Conservation (phyloP, 2,113 vertebrate genomes). For the Chionodraco myersi region DNA sequence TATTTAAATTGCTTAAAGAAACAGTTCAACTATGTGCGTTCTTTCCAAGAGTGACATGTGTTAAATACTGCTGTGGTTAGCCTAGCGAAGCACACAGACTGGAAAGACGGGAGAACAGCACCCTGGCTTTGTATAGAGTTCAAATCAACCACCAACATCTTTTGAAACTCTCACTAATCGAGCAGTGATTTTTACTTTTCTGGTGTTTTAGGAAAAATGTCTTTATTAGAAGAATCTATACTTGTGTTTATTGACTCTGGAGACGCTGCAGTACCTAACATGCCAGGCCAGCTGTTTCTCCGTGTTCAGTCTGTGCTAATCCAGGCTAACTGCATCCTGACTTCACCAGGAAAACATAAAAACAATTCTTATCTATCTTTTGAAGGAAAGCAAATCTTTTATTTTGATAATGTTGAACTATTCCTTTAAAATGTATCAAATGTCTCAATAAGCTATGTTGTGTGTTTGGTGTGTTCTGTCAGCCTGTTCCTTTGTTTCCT, state of each 20-base stretch:
- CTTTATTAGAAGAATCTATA: background rate
- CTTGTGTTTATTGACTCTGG: background rate
- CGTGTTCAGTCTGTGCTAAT: background rate
- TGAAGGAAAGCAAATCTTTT: background rate
- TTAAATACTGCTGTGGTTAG: background rate
- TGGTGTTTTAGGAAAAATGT: background rate
- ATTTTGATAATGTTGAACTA: background rate
- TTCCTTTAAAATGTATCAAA: background rate
- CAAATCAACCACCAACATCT: background rate
- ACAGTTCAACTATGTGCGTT: slow-evolving; percentile 26
- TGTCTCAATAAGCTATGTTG: slow-evolving; percentile 18
- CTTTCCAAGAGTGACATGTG: background rate
- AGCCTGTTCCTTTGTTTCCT: slow-evolving; percentile 79
- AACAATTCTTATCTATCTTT: background rate
- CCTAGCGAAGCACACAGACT: background rate
- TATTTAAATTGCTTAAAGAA: slow-evolving; percentile 16
- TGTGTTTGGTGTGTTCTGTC: slow-evolving; percentile 55
- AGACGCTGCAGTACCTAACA: background rate
- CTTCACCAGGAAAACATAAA: too few species aligned
- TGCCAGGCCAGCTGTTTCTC: background rate
- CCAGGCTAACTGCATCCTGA: background rate
- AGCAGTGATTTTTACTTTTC: background rate
- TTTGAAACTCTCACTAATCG: background rate
- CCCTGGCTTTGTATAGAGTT: too few species aligned
- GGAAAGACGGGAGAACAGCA: background rate